Conservation (phyloP, 2,113 vertebrate species). For the Carassius gibelio region DNA sequence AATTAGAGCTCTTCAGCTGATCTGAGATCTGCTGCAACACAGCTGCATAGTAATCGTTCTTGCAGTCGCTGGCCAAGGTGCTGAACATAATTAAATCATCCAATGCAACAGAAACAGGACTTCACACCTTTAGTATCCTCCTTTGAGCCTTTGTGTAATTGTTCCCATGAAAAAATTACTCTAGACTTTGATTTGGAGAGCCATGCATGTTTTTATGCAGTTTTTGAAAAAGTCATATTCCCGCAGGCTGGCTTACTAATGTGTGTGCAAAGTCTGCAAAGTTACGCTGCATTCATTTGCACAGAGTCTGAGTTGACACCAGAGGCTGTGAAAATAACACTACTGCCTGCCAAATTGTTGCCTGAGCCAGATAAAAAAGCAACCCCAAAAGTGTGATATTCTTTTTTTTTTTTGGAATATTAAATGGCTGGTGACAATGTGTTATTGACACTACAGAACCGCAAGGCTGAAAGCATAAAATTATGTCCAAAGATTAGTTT, state of each 20-base stretch:
- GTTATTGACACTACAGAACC: neutral
- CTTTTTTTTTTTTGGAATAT: neutral
- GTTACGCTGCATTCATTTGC: constrained; percentile 63
- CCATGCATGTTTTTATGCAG: neutral
- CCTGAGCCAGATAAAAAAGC: constrained; percentile 26
- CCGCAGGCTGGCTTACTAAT: constrained; percentile 17
- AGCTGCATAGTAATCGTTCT: neutral
- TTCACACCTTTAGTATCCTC: neutral
- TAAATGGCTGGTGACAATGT: constrained; percentile 1
- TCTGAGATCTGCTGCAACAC: constrained; percentile 3
- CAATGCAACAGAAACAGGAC: neutral
- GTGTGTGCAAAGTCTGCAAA: constrained; percentile 46
- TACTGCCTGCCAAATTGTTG: constrained; percentile 33
- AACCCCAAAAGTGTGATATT: neutral
- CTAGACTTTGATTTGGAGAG: neutral
- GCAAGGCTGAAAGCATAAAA: neutral
- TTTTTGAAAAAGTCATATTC: constrained; percentile 30
- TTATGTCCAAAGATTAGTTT: neutral
- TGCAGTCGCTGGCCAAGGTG: constrained; percentile 72
- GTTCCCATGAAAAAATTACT: neutral
- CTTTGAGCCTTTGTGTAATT: neutral
- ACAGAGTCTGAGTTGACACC: constrained; percentile 59
- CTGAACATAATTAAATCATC: constrained; percentile 61
- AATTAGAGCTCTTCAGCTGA: neutral
- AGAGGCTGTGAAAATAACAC: constrained; percentile 57